Conservation (phyloP, 2,888 invertebrate genomes). For the Spodoptera exigua region DNA sequence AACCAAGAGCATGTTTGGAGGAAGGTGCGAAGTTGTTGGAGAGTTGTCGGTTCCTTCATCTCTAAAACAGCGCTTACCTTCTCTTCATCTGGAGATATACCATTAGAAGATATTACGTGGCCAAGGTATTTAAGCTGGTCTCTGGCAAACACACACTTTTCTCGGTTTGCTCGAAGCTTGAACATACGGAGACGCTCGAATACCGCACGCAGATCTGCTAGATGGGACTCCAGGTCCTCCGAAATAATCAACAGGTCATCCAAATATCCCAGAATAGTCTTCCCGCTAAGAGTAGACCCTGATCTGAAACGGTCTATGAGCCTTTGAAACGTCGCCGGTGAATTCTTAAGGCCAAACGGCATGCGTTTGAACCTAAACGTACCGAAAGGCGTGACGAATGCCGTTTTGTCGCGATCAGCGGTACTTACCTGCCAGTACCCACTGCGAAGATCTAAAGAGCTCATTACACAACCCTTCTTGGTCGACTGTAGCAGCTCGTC, state of each 20-base stretch:
- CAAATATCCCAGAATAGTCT: conserved; percentile 57
- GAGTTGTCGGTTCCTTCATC: conserved; percentile 38
- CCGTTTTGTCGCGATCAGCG: conserved; percentile 59
- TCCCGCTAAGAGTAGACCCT: conserved; percentile 42
- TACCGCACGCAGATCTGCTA: conserved; percentile 55
- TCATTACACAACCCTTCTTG: conserved; percentile 59
- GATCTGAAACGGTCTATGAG: conserved; percentile 53
- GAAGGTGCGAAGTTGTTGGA: conserved; percentile 47
- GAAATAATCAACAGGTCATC: conserved; percentile 65
- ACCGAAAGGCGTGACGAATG: conserved; percentile 63
- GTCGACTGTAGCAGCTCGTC: conserved; percentile 69
- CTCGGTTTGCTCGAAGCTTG: conserved; percentile 56
- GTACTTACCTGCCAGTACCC: conserved; percentile 70
- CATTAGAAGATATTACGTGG: too few species aligned
- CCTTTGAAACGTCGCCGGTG: conserved; percentile 64
- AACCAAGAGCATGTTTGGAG: too few species aligned
- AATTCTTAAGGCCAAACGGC: conserved; percentile 64
- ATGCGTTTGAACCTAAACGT: conserved; percentile 62
- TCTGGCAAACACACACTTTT: too few species aligned
- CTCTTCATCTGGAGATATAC: too few species aligned
- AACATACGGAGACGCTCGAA: conserved; percentile 54
- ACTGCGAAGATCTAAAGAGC: conserved; percentile 66
- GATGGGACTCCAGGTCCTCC: conserved; percentile 45
- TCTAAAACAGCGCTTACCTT: conserved; percentile 43
- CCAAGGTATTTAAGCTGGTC: too few species aligned